Evolutionary conservation across 2,113 vertebrate species (phyloP).

Genomic region (Ciconia boyciana): DNA sequence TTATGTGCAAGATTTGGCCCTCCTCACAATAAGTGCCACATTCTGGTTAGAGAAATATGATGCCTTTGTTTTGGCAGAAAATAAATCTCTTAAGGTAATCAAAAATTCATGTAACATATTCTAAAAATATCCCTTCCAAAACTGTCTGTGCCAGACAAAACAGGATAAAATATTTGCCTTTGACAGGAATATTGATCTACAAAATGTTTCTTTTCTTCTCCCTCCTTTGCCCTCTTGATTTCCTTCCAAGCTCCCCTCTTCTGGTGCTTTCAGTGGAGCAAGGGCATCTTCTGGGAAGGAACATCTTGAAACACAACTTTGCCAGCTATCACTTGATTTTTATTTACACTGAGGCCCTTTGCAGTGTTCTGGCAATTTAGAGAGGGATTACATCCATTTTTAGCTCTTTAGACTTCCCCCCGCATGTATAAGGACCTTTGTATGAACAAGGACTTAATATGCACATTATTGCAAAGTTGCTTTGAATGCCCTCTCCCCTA

Average conservation of each 20-base stretch:
- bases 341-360: neutral
- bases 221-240: neutral
- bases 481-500: neutral
- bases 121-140: conserved; percentile 56
- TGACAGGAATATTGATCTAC: conserved; percentile 42
- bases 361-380: neutral
- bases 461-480: neutral
- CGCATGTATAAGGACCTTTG: neutral
- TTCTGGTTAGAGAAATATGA: conserved; percentile 45
- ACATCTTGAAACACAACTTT: neutral
- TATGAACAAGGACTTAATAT: neutral
- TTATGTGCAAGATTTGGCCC: conserved; percentile 73
- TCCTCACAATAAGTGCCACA: conserved; percentile 44
- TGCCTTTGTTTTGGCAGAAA: conserved; percentile 65
- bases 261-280: neutral
- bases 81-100: conserved; percentile 60
- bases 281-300: neutral
- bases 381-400: neutral
- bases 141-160: conserved; percentile 53
- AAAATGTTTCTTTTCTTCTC: conserved; percentile 38
- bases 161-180: conserved; percentile 45
- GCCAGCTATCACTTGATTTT: neutral
- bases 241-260: neutral
- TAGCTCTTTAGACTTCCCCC: neutral
- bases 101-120: conserved; percentile 35